Percentiles rank a stretch among this genome's conserved stretches.
These are phyloP conservation scores for Nothocercus nigrocapillus DNA, from an alignment of 2,113 vertebrate genomes.

Conservation along the genomic window DNA sequence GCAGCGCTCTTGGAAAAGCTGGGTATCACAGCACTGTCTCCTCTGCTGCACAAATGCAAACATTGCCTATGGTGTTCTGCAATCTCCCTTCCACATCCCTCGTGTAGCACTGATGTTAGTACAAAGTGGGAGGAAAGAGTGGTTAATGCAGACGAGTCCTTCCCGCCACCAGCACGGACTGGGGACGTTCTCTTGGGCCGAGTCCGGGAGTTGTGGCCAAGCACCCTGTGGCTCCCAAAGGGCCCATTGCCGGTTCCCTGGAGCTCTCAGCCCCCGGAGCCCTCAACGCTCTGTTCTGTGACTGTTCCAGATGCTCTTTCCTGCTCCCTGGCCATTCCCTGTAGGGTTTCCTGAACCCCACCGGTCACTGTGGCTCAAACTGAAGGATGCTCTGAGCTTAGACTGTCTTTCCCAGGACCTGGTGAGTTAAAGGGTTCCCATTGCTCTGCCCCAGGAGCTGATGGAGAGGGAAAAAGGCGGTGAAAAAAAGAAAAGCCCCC, in stretches of 20 bases:
- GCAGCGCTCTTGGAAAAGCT: background rate
- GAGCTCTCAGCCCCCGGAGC: background rate
- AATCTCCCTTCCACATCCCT: background rate
- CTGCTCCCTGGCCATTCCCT: background rate
- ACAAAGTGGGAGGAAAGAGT: background rate
- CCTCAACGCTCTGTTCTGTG: background rate
- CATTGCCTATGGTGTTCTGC: background rate
- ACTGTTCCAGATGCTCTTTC: background rate
- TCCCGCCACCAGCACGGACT: background rate
- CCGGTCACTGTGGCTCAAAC: background rate
- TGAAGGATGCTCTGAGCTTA: background rate
- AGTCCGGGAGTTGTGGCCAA: background rate
- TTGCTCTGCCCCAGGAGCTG: background rate
- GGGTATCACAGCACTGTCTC: fast-evolving
- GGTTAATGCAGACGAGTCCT: background rate
- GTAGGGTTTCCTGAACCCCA: background rate
- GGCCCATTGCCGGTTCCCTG: no score
- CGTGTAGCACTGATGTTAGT: fast-evolving
- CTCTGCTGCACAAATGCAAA: background rate
- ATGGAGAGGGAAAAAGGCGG: background rate
- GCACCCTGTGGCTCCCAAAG: fast-evolving
- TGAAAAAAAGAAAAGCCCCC: no score
- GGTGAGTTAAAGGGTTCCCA: background rate
- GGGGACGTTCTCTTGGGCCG: background rate
- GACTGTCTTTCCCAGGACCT: background rate